Evolutionary conservation across 1,140 invertebrate genomes (phyloP), one percentile per base, ranked within the genome.

Genomic region (Trissolcus basalis): DNA sequence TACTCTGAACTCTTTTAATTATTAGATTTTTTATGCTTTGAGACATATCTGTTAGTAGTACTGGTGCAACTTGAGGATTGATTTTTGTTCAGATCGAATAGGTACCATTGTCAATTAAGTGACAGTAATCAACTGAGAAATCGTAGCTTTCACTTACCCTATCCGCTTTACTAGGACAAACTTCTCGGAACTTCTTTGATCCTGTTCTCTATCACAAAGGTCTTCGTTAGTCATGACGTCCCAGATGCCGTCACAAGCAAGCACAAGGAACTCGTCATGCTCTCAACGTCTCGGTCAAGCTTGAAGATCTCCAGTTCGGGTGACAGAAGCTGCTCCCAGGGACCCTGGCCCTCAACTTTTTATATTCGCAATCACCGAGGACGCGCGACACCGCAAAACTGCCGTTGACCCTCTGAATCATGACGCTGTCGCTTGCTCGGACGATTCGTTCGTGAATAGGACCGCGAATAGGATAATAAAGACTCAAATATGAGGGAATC

Each of bases 181-280:
- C 81, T 87, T 91, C 87, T 84, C 89, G 90, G 88, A 90, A 92
- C 81, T 27, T 6, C 1, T 27, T 3, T n/a, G n/a, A n/a, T n/a
- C n/a, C n/a, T n/a, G n/a, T n/a, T 27, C 6, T 27, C 19, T 3
- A 83, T 95, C 92, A 90, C 96, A 98, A 60, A 99, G 91, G 86
- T 98, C 96, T 88, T 98, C 95, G 89, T 99, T 99, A 81, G 92
- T 93, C 94, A 96, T 95, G 41, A 99, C 98, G 91, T 99, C 98
- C 97, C 97, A 99, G 61, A 99, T 95, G 71, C 98, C 98, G 88
- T 99, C 98, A 89, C 98, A 99, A n/a, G 98, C 98, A 81, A 99
- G 91, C 75, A 99, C 93, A 80, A 99, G 87, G 89, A 99, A 99
- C 89, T 99, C 96, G 87, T 96, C 95, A 60, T 91, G 87, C n/a